Evolutionary conservation across 2,113 vertebrate genomes (phyloP), one percentile per base, ranked within the genome.

Genomic region (Oreochromis tanganicae): DNA sequence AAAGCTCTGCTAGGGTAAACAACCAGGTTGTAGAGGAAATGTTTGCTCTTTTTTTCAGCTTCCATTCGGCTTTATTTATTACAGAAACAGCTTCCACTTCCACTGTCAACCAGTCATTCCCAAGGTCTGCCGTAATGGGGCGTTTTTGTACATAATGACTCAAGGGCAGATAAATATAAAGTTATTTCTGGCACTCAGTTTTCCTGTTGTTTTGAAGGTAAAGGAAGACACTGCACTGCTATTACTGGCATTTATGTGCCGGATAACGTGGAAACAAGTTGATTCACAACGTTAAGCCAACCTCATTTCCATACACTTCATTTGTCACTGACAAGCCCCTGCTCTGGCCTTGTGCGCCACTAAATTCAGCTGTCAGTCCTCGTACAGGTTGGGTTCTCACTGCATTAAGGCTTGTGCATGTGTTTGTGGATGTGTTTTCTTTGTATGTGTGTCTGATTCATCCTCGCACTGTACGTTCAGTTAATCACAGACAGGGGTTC

Each of bases 261-360:
- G 38, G 75, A 75, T 85, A 87, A 89, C 59, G 16, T 43, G 84
- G 71, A 88, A 92, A 93, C 88, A 92, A 86, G 89, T 90, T 90
- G 75, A 92, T 92, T 86, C 75, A 89, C 80, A 79, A 68, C 41
- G 38, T 92, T 92, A 81, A 89, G 88, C 79, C 68, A 29, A 63
- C 73, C 82, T 94, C 82, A 91, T 92, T 91, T 92, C 86, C 92
- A 89, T 88, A 86, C 80, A 85, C 87, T 87, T 87, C 85, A 91
- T 93, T 90, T 89, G 57, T 86, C 86, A 85, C 46, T 89, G 91
- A 80, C 88, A 82, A 85, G 75, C 81, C 63, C 78, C 21, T 6
- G 27, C 88, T 84, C 13, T 63, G 85, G 82, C 88, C 84, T 89
- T 85, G 88, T 82, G 48, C 85, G 34, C 79, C 41, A 52, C 56